Evolutionary conservation across 2,113 vertebrate species (phyloP).

Genomic region (Xiphophorus maculatus): DNA sequence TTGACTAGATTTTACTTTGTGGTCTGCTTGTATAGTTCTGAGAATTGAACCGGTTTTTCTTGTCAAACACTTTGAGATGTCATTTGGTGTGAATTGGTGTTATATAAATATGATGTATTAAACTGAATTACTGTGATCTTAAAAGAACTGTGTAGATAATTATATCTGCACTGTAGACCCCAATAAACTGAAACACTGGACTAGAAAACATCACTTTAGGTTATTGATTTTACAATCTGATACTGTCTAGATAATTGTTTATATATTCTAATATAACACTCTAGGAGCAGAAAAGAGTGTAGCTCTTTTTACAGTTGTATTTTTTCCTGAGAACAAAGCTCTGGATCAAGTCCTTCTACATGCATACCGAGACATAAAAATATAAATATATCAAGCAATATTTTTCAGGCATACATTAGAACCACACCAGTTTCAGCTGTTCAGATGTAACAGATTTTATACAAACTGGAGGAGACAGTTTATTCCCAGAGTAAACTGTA

Average conservation of each 20-base stretch:
- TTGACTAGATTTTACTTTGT: background rate
- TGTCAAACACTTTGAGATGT: background rate
- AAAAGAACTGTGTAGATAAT: background rate
- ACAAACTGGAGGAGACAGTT: conserved; percentile 55
- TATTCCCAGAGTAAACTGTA: conserved; percentile 53
- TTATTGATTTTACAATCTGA: background rate
- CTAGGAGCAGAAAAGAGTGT: background rate
- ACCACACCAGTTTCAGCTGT: conserved; percentile 4
- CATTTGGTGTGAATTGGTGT: background rate
- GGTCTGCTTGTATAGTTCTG: background rate
- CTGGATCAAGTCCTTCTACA: background rate
- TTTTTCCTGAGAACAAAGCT: background rate
- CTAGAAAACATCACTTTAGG: background rate
- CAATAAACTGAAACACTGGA: background rate
- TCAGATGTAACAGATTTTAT: conserved; percentile 6
- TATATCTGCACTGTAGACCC: background rate
- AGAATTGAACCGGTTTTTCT: background rate
- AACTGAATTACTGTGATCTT: background rate
- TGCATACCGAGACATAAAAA: background rate
- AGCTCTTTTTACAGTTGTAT: background rate
- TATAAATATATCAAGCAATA: conserved; percentile 6
- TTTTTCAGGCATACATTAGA: conserved; percentile 12
- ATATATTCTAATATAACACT: background rate
- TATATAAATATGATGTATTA: background rate
- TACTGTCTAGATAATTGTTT: background rate